Percentiles rank a stretch among this genome's conserved stretches.
These are phyloP conservation scores for Danio jaintianensis DNA, from an alignment of 2,797 vertebrate genomes.

Conservation along the genomic window DNA sequence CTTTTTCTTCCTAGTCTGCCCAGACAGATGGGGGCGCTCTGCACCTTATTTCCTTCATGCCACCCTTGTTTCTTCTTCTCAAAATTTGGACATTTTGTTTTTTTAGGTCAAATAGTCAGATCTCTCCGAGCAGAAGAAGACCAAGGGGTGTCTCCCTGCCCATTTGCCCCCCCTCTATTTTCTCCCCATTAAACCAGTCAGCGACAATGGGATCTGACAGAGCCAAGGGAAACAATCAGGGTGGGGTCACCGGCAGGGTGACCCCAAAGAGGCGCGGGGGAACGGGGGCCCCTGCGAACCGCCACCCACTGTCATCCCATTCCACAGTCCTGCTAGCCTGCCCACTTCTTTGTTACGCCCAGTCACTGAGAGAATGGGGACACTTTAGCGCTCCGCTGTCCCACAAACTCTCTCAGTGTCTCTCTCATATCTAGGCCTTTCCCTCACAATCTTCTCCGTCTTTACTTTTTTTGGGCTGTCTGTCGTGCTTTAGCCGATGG, in stretches of 20 bases:
- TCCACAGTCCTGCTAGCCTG: conserved; percentile 68
- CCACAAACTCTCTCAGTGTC: conserved; percentile 51
- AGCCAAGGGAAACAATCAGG: conserved; percentile 82
- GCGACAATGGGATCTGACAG: conserved; percentile 84
- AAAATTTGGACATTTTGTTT: conserved; percentile 69
- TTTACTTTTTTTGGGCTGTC: conserved; percentile 52
- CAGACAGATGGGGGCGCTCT: conserved; percentile 30
- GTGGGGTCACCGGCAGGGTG: conserved; percentile 77
- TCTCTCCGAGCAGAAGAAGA: conserved; percentile 67
- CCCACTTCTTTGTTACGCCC: conserved; percentile 68
- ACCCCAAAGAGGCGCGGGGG: conserved; percentile 71
- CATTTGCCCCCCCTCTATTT: conserved; percentile 59
- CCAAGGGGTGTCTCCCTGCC: conserved; percentile 58
- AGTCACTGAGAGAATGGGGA: conserved; percentile 76
- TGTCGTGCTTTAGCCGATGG: conserved; percentile 26
- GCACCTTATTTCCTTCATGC: conserved; percentile 12
- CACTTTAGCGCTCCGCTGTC: conserved; percentile 67
- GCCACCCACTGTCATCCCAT: conserved; percentile 58
- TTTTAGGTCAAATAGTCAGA: conserved; percentile 85
- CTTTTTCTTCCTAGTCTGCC: neutral
- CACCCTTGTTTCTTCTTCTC: conserved; percentile 30
- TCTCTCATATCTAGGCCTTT: conserved; percentile 34
- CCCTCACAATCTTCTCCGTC: conserved; percentile 38
- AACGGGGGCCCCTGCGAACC: conserved; percentile 67
- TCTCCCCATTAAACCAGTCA: conserved; percentile 82